These are phyloP conservation scores for Ectemnius lituratus DNA, from an alignment of 2,888 invertebrate genomes.

Conservation along the genomic window DNA sequence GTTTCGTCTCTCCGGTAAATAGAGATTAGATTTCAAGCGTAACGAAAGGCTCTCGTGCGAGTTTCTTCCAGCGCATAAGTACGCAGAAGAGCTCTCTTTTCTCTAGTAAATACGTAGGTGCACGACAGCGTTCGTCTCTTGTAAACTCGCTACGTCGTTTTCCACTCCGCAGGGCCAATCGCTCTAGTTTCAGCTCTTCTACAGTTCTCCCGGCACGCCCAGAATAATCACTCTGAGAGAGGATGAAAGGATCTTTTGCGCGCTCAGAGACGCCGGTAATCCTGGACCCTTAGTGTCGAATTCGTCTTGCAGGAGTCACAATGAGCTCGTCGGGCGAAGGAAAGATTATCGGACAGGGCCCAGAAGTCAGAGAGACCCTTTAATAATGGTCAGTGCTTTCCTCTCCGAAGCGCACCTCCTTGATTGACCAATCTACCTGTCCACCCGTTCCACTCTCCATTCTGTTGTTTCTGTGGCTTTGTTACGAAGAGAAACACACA, in stretches of 20 bases:
- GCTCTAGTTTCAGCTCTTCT: constrained; percentile 31
- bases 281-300: constrained; percentile 44
- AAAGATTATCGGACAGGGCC: constrained; percentile 33
- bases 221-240: constrained; percentile 48
- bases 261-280: constrained; percentile 10
- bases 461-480: constrained; percentile 21
- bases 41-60: constrained; percentile 4
- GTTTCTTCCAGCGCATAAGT: not conserved
- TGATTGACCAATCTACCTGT: constrained; percentile 32
- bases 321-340: constrained; percentile 27
- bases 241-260: constrained; percentile 43
- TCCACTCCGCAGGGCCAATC: constrained; percentile 33
- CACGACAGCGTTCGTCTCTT: constrained; percentile 8
- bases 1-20: constrained; percentile 24
- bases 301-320: constrained; percentile 38
- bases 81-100: not conserved
- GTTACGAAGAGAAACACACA: constrained; percentile 27
- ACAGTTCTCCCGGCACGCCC: constrained; percentile 41
- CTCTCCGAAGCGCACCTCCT: constrained; percentile 14
- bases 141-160: constrained; percentile 27
- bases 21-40: constrained; percentile 34
- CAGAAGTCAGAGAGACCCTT: constrained; percentile 16
- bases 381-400: constrained; percentile 33
- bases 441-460: not conserved
- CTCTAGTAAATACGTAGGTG: constrained; percentile 18